These are phyloP conservation scores for Piezodorus guildinii DNA, from an alignment of 1,140 invertebrate species.

Conservation along the genomic window DNA sequence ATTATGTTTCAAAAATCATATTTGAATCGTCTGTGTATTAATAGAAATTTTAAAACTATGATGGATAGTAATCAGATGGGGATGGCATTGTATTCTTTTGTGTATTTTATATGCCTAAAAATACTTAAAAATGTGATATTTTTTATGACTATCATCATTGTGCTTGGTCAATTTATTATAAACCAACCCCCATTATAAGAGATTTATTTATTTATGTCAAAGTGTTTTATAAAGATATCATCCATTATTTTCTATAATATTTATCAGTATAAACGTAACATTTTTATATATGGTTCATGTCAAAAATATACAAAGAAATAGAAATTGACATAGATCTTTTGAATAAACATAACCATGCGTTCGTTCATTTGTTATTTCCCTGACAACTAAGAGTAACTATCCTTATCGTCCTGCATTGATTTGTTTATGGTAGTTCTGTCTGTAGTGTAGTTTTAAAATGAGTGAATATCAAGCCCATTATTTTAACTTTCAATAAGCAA, in stretches of 20 bases:
- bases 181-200: conserved; percentile 7
- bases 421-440: background rate
- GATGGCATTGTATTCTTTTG: conserved; percentile 6
- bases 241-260: conserved; percentile 13
- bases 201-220: conserved; percentile 13
- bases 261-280: conserved; percentile 5
- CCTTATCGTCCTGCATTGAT: background rate
- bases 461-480: background rate
- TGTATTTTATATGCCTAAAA: conserved; percentile 14
- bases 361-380: conserved; percentile 1
- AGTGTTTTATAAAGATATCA: conserved; percentile 10
- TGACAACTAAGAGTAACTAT: background rate
- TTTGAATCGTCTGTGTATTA: too few species aligned
- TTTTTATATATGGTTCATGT: conserved; percentile 9
- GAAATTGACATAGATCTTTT: conserved; percentile 4
- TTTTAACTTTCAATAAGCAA: background rate
- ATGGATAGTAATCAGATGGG: background rate
- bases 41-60: too few species aligned
- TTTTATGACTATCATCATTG: conserved; percentile 20
- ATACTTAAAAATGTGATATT: conserved; percentile 18
- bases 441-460: background rate
- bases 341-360: conserved; percentile 1
- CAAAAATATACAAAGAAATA: background rate
- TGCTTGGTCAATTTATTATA: conserved; percentile 21
- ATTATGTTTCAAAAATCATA: too few species aligned